These are phyloP conservation scores for Choloepus didactylus DNA, from an alignment of 2,797 vertebrate genomes.

Conservation along the genomic window DNA sequence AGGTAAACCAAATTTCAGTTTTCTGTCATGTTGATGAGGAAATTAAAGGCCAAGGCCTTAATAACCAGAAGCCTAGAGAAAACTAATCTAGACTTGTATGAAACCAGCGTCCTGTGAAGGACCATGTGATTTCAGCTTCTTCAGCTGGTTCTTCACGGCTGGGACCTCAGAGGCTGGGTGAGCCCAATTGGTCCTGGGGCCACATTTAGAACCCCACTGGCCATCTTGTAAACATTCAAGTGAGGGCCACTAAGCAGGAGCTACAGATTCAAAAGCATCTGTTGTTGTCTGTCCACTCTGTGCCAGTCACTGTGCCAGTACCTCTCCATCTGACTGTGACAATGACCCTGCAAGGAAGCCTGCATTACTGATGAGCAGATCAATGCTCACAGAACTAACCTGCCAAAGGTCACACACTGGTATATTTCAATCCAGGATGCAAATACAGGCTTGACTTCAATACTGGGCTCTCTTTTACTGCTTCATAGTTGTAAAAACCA, in stretches of 20 bases:
- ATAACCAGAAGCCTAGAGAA: neutral
- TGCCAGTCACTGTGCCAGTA: neutral
- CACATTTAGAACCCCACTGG: neutral
- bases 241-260: neutral
- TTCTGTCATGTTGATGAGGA: neutral
- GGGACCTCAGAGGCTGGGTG: neutral
- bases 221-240: neutral
- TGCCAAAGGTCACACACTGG: neutral
- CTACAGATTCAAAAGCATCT: neutral
- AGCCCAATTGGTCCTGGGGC: neutral
- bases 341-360: neutral
- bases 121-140: neutral
- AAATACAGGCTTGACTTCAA: conserved; percentile 9
- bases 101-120: neutral
- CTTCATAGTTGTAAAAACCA: neutral
- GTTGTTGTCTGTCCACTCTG: neutral
- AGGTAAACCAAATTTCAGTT: neutral
- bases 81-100: neutral
- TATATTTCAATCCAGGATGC: neutral
- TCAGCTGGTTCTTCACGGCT: neutral
- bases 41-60: neutral
- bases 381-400: neutral
- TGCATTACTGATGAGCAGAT: neutral
- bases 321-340: neutral
- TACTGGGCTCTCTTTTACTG: neutral